Conservation (phyloP, 2,888 invertebrate species). For the Coelopa pilipes region DNA sequence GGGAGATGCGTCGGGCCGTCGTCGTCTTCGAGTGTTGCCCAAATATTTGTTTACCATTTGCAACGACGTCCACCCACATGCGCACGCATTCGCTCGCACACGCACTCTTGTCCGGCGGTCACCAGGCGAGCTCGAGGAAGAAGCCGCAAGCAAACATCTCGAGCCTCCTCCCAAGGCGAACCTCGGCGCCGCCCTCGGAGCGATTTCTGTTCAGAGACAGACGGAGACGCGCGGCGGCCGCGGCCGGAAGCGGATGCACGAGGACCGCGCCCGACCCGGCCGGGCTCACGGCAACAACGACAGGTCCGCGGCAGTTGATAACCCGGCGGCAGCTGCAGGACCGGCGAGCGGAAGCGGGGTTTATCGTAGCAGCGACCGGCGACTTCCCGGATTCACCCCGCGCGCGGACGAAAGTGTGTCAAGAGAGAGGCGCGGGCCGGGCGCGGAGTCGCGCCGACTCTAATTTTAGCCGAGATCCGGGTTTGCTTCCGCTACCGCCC, state of each 20-base stretch:
- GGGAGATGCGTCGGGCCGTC: too few relatives aligned
- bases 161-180: too few relatives aligned
- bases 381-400: too few relatives aligned
- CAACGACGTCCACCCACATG: constrained; percentile 3
- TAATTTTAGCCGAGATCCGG: too few relatives aligned
- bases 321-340: not conserved
- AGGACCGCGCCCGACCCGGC: not conserved
- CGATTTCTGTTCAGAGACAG: too few relatives aligned
- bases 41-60: constrained; percentile 33
- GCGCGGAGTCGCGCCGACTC: too few relatives aligned
- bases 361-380: not conserved
- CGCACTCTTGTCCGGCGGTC: not conserved
- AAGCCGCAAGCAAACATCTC: too few relatives aligned
- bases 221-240: not conserved
- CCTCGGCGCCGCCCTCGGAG: not conserved
- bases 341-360: not conserved
- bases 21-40: constrained; percentile 22
- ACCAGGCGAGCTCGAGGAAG: too few relatives aligned
- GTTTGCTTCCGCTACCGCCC: too few relatives aligned
- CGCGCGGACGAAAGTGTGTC: too few relatives aligned
- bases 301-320: not conserved
- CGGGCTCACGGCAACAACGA: not conserved
- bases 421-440: too few relatives aligned
- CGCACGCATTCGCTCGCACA: not conserved
- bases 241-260: not conserved